Base-by-base conservation (phyloP, 2,888 invertebrate genomes). In the Aelia acuminata region DNA sequence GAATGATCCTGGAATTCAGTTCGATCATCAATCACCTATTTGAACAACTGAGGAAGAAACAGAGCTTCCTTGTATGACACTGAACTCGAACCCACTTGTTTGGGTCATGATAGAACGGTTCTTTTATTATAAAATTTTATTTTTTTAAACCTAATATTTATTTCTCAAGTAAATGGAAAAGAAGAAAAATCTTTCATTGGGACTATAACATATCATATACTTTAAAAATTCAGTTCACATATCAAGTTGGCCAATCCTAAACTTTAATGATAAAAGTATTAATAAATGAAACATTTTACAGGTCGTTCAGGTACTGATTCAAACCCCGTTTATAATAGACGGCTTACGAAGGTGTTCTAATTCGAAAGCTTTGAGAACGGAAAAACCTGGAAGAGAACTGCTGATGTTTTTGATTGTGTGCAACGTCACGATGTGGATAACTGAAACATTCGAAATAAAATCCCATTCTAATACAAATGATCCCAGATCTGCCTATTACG, bases 401-500 rank as follows among this genome's bases (percentile, higher is more conserved):
- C 93, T 96, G 84, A 96, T 96, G 91, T 96, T 96, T 92, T 93
- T 96, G 70, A 93, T 96, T 39, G 95, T 96, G 88, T 93, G 95
- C 90, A 97, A 97, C 92, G 94, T 96, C 13, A 95, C 95, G 84
- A 94, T 96, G 93, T 96, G 96, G 96, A 94, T 96, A 88, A 94
- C 95, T 91, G 94, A 95, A 91, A 96, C 96, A 0, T 96, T 96
- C 93, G 94, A 94, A 91, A 93, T 94, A 87, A 94, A 94, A 91
- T 93, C 93, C 84, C 93, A 94, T 70, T 89, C 90, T 20, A 93
- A 93, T 88, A 92, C 93, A 70, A 92, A 93, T 89, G 93, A 94
- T 89, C 92, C 93, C 84, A 93, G 95, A 92, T 95, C 95, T 91
- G 93, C 94, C 57, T 96, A 93, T 91, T 96, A 96, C 91, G 96